Conservation (phyloP, 2,113 vertebrate species). For the Enhydra lutris region DNA sequence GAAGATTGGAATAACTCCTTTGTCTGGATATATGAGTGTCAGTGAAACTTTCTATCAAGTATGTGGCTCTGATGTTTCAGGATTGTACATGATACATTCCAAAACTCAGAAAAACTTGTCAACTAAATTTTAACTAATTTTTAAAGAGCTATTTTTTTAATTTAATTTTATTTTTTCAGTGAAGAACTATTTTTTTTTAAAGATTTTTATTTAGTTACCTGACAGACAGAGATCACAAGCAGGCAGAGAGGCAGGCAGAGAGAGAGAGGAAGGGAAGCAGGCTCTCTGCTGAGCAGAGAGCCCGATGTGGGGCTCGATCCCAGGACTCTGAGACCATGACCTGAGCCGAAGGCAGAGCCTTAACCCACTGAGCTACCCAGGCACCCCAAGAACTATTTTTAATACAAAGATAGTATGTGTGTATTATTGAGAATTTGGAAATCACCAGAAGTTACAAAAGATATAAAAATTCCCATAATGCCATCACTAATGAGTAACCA, state of each 20-base stretch:
- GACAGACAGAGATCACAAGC: no score
- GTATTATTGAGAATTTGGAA: background rate
- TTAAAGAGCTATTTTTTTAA: background rate
- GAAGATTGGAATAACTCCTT: background rate
- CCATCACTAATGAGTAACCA: background rate
- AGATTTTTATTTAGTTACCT: background rate
- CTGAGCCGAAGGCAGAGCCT: no score
- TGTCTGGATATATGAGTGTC: background rate
- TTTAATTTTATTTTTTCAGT: no score
- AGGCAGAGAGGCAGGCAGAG: no score
- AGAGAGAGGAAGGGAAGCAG: no score
- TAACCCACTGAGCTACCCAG: no score
- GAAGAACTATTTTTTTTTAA: background rate
- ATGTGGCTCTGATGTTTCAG: background rate
- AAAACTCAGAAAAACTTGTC: background rate
- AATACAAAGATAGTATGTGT: background rate
- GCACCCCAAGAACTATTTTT: background rate
- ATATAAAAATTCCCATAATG: background rate
- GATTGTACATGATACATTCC: background rate
- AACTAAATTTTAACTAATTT: background rate
- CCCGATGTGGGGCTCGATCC: no score
- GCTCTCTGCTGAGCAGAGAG: no score
- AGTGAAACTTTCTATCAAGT: background rate
- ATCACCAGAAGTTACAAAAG: background rate
- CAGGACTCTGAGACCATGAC: no score